Evolutionary conservation across 2,797 vertebrate genomes (phyloP), one percentile per base, ranked within the genome.

Genomic region (Poecilia wingei): DNA sequence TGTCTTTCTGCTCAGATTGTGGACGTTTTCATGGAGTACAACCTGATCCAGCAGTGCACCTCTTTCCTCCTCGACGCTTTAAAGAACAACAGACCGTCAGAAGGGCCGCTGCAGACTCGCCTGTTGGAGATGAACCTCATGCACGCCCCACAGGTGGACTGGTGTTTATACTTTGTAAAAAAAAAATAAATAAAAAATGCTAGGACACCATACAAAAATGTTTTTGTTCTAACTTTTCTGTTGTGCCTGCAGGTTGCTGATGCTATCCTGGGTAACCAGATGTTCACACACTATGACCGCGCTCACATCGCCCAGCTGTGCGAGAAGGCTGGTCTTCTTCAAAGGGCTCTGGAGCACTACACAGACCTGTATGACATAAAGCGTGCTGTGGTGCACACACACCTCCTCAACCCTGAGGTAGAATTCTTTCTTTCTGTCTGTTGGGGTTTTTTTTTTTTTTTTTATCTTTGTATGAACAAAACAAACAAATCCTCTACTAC

Each of bases 21-120:
- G 74, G 98, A 99, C 83, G 97, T 99, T n/a, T 99, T 99, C 88
- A 99, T 99, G 98, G 98, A 99, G 86, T 98, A 98, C 94, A 99
- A 99, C 89, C 95, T 99, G 93, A 98, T 99, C 92, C 98, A 99
- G 94, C 98, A 99, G 89, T 99, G 98, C 83, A 99, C 98, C 31
- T 98, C 98, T 31, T 99, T 99, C 90, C 94, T 99, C 84, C 94
- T 99, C 86, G 98, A 99, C 78, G 98, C 97, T 74, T 94, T 99
- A 82, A 99, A 99, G 87, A 99, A 98, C 92, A 99, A 99, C 93
- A 96, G 98, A 84, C 98, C 98, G 61, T 98, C 98, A 14, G 98
- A 99, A 87, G 98, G 98, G 47, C 97, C 98, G 14, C 93, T 99
- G 86, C 98, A 99, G 92, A 99, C 98, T 0, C 96, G 98, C 79